Evolutionary conservation across 1,140 invertebrate genomes (phyloP).

Genomic region (Colletes gigas): DNA sequence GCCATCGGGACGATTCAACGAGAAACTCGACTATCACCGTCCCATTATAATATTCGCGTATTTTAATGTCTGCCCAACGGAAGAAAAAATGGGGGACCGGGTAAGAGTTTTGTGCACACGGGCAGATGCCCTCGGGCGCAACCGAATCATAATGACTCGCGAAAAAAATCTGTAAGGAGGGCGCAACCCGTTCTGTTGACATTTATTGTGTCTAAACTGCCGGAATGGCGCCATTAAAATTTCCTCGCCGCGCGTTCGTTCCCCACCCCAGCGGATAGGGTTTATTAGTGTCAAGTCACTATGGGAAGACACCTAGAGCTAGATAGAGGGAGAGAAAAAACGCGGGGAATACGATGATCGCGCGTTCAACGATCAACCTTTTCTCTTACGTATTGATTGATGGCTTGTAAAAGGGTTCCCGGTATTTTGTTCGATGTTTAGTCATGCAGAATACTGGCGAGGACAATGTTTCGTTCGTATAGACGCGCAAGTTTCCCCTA

Average conservation of each 20-base stretch:
- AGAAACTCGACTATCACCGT: conserved; percentile 69
- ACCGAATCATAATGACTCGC: conserved; percentile 70
- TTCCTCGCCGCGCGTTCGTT: conserved; percentile 55
- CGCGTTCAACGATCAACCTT: conserved; percentile 51
- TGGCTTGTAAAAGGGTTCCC: conserved; percentile 72
- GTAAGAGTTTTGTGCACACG: conserved; percentile 41
- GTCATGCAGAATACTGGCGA: conserved; percentile 71
- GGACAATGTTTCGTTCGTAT: conserved; percentile 35
- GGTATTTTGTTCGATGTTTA: conserved; percentile 70
- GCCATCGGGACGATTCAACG: conserved; percentile 58
- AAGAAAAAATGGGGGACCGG: neutral
- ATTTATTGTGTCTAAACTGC: conserved; percentile 75
- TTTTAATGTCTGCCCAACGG: conserved; percentile 54
- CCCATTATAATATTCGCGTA: conserved; percentile 62
- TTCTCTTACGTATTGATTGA: conserved; percentile 70
- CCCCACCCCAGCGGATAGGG: conserved; percentile 42
- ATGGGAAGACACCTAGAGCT: conserved; percentile 56
- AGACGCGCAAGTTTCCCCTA: neutral
- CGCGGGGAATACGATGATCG: conserved; percentile 10
- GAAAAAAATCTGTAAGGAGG: conserved; percentile 62
- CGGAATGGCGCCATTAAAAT: conserved; percentile 71
- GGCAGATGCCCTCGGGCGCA: conserved; percentile 57
- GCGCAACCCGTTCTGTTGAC: conserved; percentile 68
- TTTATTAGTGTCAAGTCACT: conserved; percentile 71
- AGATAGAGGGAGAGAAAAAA: conserved; percentile 4